A percentile compares a stretch with the other conserved stretches of the same genome.
phyloP scores from a whole-genome alignment of 2,113 vertebrate species.

The Chitala chitala region DNA sequence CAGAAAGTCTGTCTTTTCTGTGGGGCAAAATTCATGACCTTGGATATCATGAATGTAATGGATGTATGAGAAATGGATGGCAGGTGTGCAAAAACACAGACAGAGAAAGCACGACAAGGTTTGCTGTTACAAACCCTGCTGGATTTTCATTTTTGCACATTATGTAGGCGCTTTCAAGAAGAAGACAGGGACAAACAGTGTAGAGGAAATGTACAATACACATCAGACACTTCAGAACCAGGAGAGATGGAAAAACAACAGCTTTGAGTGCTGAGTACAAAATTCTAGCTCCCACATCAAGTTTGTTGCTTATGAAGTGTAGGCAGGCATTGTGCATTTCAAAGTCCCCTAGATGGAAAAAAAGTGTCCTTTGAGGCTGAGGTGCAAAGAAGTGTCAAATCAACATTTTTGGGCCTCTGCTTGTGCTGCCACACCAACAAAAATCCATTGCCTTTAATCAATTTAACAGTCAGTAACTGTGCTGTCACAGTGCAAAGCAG shows the following conservation, averaged over 20 bases:
- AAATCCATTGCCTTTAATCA: constrained; percentile 16
- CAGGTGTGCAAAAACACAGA: too few relatives aligned
- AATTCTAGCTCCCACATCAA: constrained; percentile 22
- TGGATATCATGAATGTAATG: too few relatives aligned
- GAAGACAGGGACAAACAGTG: too few relatives aligned
- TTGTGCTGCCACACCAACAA: background rate
- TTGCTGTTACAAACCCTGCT: too few relatives aligned
- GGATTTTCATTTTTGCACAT: too few relatives aligned
- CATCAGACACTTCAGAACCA: constrained; percentile 31
- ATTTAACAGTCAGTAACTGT: constrained; percentile 19
- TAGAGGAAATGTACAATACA: constrained; percentile 25
- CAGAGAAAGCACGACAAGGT: too few relatives aligned
- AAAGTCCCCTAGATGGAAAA: constrained; percentile 19
- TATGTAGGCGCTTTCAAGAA: too few relatives aligned
- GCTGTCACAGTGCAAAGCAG: constrained; percentile 29
- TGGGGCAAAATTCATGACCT: too few relatives aligned
- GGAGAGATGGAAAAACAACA: too few relatives aligned
- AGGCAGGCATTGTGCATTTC: constrained; percentile 15
- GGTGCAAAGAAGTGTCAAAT: background rate
- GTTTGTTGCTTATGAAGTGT: constrained; percentile 11
- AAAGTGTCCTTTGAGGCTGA: background rate
- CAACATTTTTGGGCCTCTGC: background rate
- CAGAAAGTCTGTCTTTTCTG: too few relatives aligned
- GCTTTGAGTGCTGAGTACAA: too few relatives aligned
- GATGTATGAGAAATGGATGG: too few relatives aligned